Evolutionary conservation across 92 coral and sea anemone genomes (phyloP), one percentile per base, ranked within the genome.

Genomic region (Bergia sp.): DNA sequence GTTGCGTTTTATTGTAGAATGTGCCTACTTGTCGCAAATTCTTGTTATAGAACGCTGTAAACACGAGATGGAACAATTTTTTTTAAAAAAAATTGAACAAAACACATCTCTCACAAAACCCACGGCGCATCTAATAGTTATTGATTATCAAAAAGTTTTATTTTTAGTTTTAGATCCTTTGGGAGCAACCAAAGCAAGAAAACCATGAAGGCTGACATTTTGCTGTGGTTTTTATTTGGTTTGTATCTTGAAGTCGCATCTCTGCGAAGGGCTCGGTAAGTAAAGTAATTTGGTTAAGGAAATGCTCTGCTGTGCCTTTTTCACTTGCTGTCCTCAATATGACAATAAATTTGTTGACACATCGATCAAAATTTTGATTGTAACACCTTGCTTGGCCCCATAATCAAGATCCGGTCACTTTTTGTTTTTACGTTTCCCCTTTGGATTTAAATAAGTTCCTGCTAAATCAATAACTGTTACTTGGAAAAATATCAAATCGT

Each of bases 161-260:
- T 21, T 44, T 8, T 39, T 20, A 18, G 1, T 16, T n/a, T 8
- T 44, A 77, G 15, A 41, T 15, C 49, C 20, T 8, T 38, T 74
- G 41, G n/a, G 18, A 74, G 57, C 36, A 42, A 41, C 23, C 39
- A 18, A 42, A 44, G 13, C 57, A 12, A 18, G 9, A 77, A 44
- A 77, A 77, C 49, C 81, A 77, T 77, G 81, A 77, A 42, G 81
- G 4, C 57, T 20, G 55, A 21, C 37, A n/a, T 42, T 15, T 39
- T 77, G 29, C 23, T 77, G 58, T 77, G 81, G 81, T 16, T 10
- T 4, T n/a, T 77, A 0, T 23, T 77, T 21, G 55, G 81, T 15
- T 47, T 77, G 37, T 77, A 44, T 77, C 36, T 77, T 20, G 81
- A 47, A 20, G 57, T 77, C 55, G 29, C 81, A 44, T 77, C 81